These are phyloP conservation scores for Drosophila crucigera DNA, from an alignment of 2,888 invertebrate genomes.

Conservation along the genomic window DNA sequence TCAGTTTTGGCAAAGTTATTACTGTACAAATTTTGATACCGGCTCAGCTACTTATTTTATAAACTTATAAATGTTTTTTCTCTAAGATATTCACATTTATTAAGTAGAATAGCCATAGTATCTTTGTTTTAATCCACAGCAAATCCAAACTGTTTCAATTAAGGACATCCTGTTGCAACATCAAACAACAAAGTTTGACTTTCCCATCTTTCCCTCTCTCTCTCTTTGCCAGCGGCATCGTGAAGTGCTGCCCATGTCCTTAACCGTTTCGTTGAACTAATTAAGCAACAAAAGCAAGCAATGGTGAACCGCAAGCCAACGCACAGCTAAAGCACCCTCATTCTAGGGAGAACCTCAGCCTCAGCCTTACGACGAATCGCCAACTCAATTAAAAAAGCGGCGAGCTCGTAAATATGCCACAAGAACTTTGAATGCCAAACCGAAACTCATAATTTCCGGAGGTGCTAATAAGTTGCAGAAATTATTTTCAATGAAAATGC, in stretches of 20 bases:
- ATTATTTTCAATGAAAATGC: conserved; percentile 74
- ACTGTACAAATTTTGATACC: not conserved
- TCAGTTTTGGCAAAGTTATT: not conserved
- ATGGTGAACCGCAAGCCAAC: conserved; percentile 26
- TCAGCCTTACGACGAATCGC: conserved; percentile 26
- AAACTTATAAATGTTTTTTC: not conserved
- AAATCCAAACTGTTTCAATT: conserved; percentile 63
- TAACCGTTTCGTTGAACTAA: conserved; percentile 57
- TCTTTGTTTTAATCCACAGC: not conserved
- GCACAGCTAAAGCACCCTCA: not conserved
- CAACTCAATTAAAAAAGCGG: conserved; percentile 72
- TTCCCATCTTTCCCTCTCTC: not conserved
- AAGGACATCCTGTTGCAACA: conserved; percentile 49
- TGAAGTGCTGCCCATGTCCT: conserved; percentile 42
- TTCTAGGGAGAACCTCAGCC: not conserved
- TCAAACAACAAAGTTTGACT: conserved; percentile 33
- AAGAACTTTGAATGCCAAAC: conserved; percentile 58
- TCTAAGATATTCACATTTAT: not conserved
- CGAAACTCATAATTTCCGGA: conserved; percentile 78
- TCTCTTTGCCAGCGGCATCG: conserved; percentile 16
- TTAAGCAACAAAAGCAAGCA: conserved; percentile 65
- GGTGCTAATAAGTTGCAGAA: conserved; percentile 79
- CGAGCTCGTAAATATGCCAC: conserved; percentile 64
- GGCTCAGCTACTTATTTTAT: not conserved
- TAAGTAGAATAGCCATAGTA: not conserved